A percentile compares a stretch with the other conserved stretches of the same genome.
Evolutionary conservation across 1,140 invertebrate genomes (phyloP).

Genomic region (Orchestia grillus): DNA sequence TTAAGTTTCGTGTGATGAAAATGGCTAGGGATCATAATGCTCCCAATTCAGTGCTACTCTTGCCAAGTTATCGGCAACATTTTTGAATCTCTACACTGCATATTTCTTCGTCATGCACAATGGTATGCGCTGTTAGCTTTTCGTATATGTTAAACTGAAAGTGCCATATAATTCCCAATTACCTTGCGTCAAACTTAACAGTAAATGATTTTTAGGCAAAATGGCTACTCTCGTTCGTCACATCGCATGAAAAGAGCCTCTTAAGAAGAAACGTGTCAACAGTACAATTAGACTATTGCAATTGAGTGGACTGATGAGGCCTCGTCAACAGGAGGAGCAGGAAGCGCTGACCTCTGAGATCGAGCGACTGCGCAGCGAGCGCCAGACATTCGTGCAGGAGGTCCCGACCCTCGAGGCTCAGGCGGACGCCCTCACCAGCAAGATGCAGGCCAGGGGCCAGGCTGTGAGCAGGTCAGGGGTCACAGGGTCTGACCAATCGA

Average conservation of each 20-base stretch:
- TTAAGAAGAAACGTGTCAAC: no score
- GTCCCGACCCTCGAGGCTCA: not conserved
- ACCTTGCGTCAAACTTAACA: no score
- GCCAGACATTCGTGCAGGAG: not conserved
- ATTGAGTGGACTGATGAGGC: not conserved
- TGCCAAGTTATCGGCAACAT: not conserved
- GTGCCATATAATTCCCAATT: no score
- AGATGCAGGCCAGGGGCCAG: not conserved
- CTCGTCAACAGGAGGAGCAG: not conserved
- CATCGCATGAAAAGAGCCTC: no score
- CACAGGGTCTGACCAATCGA: no score
- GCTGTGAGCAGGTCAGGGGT: slow-evolving; percentile 31
- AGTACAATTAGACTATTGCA: no score
- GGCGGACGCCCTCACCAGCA: not conserved
- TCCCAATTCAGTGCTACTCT: not conserved
- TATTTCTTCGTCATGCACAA: not conserved
- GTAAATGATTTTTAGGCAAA: no score
- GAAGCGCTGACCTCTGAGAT: not conserved
- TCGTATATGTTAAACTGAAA: no score
- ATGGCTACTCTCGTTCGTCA: no score
- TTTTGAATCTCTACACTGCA: not conserved
- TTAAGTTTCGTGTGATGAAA: no score
- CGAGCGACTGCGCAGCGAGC: not conserved
- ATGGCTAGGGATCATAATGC: no score
- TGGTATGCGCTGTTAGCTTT: not conserved